phyloP scores from a whole-genome alignment of 2,113 vertebrate species.

The Silurus glanis region DNA sequence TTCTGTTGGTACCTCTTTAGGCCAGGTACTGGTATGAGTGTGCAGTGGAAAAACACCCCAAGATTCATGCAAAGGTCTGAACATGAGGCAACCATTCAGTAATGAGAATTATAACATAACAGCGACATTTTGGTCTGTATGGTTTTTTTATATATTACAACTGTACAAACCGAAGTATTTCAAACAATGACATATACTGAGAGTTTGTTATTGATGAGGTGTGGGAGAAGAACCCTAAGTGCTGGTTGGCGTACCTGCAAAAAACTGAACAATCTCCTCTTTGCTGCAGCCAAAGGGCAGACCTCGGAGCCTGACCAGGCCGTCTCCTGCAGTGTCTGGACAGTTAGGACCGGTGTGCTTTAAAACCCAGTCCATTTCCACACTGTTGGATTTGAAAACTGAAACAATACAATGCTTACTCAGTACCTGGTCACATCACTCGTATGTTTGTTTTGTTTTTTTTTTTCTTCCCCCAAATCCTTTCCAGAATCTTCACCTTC shows the following conservation, averaged over 20 bases:
- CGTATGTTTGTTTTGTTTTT: too few relatives aligned
- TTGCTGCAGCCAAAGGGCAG: conserved; percentile 99
- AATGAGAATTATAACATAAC: conserved; percentile 8
- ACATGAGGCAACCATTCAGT: conserved; percentile 8
- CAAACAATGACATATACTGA: background rate
- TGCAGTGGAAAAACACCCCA: conserved; percentile 21
- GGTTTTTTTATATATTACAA: conserved; percentile 2
- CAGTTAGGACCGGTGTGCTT: conserved; percentile 99
- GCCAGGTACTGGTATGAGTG: background rate
- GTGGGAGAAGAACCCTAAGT: background rate
- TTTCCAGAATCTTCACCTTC: conserved; percentile 73
- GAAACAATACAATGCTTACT: conserved; percentile 56
- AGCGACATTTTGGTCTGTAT: conserved; percentile 23
- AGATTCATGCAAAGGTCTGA: conserved; percentile 1
- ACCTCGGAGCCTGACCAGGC: conserved; percentile 94
- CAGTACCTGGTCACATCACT: background rate
- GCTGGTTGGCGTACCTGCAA: conserved; percentile 84
- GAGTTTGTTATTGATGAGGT: conserved; percentile 9
- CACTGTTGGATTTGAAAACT: conserved; percentile 99
- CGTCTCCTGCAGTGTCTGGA: conserved; percentile 94
- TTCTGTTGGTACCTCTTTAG: background rate
- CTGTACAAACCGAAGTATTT: background rate
- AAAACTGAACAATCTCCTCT: conserved; percentile 99
- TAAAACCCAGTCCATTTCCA: conserved; percentile 99
- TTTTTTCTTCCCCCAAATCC: too few relatives aligned